Evolutionary conservation across 2,797 vertebrate species (phyloP), one percentile per base, ranked within the genome.

Genomic region (Pseudopleuronectes americanus): DNA sequence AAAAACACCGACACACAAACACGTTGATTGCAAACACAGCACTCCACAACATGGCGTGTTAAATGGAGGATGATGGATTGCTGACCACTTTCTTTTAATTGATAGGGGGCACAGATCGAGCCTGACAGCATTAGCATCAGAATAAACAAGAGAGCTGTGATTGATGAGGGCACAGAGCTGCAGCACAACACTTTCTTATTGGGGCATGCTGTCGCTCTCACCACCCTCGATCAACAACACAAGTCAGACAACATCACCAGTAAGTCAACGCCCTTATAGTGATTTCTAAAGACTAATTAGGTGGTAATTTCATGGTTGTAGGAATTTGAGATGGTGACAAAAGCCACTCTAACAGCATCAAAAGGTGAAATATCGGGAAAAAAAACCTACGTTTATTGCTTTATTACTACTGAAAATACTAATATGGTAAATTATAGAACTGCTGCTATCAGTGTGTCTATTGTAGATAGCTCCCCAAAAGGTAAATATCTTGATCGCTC

Each of bases 11-110:
- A 33, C 12, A 66, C 45, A 52, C 24, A 22, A 14, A 51, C 3
- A 13, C n/a, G n/a, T 26, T 38, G 26, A 59, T 57, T 64, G 31
- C 48, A 57, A 23, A 56, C 41, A 41, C 23, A n/a, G 38, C 51
- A 64, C 51, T 71, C 19, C 54, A 55, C 31, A 68, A 54, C 65
- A 64, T 66, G 61, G 33, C 31, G 4, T 16, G 62, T 73, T 74
- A 79, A 70, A 71, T 57, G 68, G 55, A 75, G 60, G 56, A 83
- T 92, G 90, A 93, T 92, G 85, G 86, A 89, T 91, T 70, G 72
- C 87, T 76, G 61, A 80, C 55, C 78, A 83, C 76, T 87, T 89
- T 58, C 59, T 79, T 85, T 85, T 91, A 94, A 91, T 88, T 93
- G 87, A 92, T 87, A 86, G 78, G 81, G 81, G 77, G 87, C 74